A percentile compares a stretch with the other conserved stretches of the same genome.
phyloP scores from a whole-genome alignment of 2,888 invertebrate genomes.

The Athalia rosae region DNA sequence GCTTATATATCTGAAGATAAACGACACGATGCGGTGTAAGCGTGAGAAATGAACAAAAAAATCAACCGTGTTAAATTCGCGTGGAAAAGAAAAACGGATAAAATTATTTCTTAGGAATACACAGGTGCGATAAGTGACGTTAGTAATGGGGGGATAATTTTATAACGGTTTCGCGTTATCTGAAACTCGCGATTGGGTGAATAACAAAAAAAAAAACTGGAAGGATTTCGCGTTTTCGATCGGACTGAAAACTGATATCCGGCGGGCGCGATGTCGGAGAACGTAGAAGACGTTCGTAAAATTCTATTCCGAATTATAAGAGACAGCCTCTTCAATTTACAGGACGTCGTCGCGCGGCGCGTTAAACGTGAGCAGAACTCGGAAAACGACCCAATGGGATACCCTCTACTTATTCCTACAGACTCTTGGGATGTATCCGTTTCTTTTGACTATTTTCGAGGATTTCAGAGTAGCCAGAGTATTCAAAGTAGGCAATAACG shows the following conservation, averaged over 20 bases:
- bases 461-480: conserved; percentile 29
- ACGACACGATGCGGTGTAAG: conserved; percentile 1
- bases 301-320: conserved; percentile 36
- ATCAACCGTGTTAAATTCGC: neutral
- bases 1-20: neutral
- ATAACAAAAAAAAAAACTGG: too few species aligned
- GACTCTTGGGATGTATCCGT: neutral
- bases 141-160: too few species aligned
- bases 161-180: too few species aligned
- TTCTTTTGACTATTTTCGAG: conserved; percentile 1
- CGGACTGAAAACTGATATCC: conserved; percentile 4
- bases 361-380: conserved; percentile 40
- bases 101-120: neutral
- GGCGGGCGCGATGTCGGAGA: conserved; percentile 41
- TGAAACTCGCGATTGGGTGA: too few species aligned
- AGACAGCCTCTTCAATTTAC: neutral
- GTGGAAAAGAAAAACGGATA: neutral
- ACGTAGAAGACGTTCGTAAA: conserved; percentile 38
- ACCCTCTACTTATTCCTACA: neutral
- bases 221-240: conserved; percentile 3
- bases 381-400: neutral
- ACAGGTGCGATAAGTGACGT: too few species aligned
- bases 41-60: neutral
- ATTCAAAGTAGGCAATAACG: conserved; percentile 7
- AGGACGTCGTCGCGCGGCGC: conserved; percentile 9